Conservation (phyloP, 1,140 invertebrate species). For the Drosophila murphyi region DNA sequence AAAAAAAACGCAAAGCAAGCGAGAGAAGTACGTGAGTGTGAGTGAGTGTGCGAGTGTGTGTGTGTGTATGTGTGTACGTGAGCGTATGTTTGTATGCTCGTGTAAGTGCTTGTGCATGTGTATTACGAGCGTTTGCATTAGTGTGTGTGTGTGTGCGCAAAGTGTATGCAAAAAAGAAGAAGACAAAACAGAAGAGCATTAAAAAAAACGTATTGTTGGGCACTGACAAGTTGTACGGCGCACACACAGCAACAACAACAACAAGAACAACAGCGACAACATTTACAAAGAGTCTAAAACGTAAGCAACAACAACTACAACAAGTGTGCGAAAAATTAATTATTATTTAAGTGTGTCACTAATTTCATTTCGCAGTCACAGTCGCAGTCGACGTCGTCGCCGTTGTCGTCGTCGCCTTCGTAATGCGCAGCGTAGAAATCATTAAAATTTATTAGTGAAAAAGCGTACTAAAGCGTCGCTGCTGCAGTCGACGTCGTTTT, state of each 20-base stretch:
- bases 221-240: constrained; percentile 71
- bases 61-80: constrained; percentile 37
- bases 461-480: constrained; percentile 42
- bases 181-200: constrained; percentile 76
- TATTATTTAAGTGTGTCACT: constrained; percentile 82
- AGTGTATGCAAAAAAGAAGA: constrained; percentile 82
- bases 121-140: constrained; percentile 35
- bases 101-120: constrained; percentile 49
- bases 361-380: constrained; percentile 68
- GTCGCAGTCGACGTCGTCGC: constrained; percentile 3
- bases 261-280: constrained; percentile 28
- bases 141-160: constrained; percentile 71
- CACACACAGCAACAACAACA: constrained; percentile 56
- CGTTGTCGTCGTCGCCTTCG: constrained; percentile 20
- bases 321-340: constrained; percentile 81
- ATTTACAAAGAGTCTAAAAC: constrained; percentile 48
- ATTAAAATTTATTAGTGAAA: constrained; percentile 74
- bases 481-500: constrained; percentile 21
- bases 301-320: constrained; percentile 54
- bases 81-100: constrained; percentile 45
- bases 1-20: constrained; percentile 74
- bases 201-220: constrained; percentile 66
- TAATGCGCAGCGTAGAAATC: constrained; percentile 76
- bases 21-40: constrained; percentile 68
- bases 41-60: constrained; percentile 29